Percentiles rank a stretch among this genome's conserved stretches.
These are phyloP conservation scores for Clytia hemisphaerica DNA, from an alignment of 30 jellyfish, hydroid and myxozoan genomes.

Conservation along the genomic window DNA sequence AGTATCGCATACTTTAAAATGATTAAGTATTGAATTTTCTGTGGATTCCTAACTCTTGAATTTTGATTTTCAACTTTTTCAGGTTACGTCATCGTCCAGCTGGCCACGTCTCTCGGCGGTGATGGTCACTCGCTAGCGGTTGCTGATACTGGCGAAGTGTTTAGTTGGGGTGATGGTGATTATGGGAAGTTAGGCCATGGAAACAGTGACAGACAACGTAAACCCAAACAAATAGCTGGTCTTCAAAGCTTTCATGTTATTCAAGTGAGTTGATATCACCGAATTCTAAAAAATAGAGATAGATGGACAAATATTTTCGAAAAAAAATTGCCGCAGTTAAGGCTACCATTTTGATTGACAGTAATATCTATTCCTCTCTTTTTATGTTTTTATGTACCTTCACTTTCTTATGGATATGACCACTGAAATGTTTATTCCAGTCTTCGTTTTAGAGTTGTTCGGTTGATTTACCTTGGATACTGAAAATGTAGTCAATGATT, in stretches of 20 bases:
- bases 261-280: constrained; percentile 41
- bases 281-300: neutral
- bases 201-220: constrained; percentile 74
- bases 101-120: constrained; percentile 81
- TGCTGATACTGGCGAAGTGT: constrained; percentile 93
- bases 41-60: too few relatives aligned
- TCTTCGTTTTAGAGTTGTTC: too few relatives aligned
- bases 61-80: too few relatives aligned
- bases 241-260: constrained; percentile 69
- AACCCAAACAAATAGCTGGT: constrained; percentile 78
- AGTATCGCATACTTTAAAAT: too few relatives aligned
- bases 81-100: constrained; percentile 74
- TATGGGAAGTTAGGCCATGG: constrained; percentile 95
- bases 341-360: too few relatives aligned
- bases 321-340: neutral
- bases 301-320: neutral
- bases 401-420: too few relatives aligned
- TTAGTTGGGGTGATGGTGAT: constrained; percentile 98
- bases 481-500: too few relatives aligned
- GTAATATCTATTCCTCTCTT: too few relatives aligned
- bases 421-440: too few relatives aligned
- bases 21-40: too few relatives aligned
- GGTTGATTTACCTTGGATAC: too few relatives aligned
- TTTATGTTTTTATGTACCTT: too few relatives aligned
- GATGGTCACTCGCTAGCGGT: constrained; percentile 89